Base-by-base conservation (phyloP, 2,797 vertebrate species). In the Aeoliscus strigatus region DNA sequence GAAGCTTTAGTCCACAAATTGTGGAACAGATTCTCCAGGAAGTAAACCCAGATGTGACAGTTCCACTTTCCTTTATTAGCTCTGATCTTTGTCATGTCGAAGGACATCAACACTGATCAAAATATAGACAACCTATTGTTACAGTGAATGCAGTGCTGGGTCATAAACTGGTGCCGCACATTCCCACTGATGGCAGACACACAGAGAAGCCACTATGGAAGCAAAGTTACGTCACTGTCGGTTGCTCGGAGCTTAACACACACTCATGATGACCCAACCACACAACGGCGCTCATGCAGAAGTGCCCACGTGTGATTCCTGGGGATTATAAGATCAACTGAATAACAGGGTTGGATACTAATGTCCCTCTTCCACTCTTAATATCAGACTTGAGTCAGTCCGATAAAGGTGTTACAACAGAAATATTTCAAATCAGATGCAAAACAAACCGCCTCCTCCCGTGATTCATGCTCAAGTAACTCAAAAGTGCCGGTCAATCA, bases 121-220 rank as follows among this genome's bases (percentile, higher is more conserved):
- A 49, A 46, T 10, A 67, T 71, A 76, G 78, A 79, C 55, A 66
- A 64, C 2, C 73, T 62, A 80, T 83, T 85, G 82, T 85, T 47
- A 64, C 51, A 18, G 52, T 45, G 69, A 80, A 63, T 63, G 46
- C 71, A 74, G 75, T 55, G 57, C 66, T 73, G 63, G 70, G 70
- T 71, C 66, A 73, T 78, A 70, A 68, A 81, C 68, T 80, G 79
- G 80, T 81, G 72, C 68, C 72, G 73, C 61, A 50, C 62, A 69
- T 69, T 62, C 52, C 26, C 67, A 50, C 41, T 60, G 70, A 69
- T 63, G 75, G 68, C 52, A 60, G 66, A 64, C 42, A 60, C 78
- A 88, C 84, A 88, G 67, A 83, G 81, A 66, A 25, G 57, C 84
- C 66, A 81, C 83, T 86, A 82, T 86, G 64, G 67, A 64, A 40